These are phyloP conservation scores for Cebidichthys violaceus DNA, from an alignment of 2,113 vertebrate species.

Conservation along the genomic window DNA sequence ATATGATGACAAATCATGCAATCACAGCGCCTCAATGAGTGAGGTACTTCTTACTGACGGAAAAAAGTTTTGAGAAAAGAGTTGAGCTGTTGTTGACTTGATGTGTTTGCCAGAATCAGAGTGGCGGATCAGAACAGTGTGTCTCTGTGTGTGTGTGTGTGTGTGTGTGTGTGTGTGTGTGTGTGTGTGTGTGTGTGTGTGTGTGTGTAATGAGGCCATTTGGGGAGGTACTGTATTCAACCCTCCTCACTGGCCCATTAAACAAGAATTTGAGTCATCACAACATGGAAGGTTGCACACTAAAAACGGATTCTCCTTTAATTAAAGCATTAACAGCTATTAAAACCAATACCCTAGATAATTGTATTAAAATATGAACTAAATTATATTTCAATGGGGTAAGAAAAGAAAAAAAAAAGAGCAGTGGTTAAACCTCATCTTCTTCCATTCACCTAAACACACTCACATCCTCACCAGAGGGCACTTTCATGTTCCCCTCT, in stretches of 20 bases:
- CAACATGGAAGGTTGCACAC: constrained; percentile 28
- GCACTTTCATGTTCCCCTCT: neutral
- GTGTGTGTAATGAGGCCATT: constrained; percentile 67
- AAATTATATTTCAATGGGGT: neutral
- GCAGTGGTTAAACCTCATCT: neutral
- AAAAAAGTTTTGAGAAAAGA: constrained; percentile 6
- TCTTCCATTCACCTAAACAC: neutral
- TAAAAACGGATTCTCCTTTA: neutral
- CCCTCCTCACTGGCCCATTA: constrained; percentile 54
- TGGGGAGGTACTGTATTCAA: constrained; percentile 40
- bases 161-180: constrained; percentile 10
- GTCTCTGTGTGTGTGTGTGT: constrained; percentile 24
- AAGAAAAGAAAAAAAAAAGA: neutral
- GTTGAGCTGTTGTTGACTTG: neutral
- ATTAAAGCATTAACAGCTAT: neutral
- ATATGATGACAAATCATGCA: constrained; percentile 32
- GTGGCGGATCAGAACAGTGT: constrained; percentile 37
- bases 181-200: constrained; percentile 14
- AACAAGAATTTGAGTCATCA: constrained; percentile 59
- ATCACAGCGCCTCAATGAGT: neutral
- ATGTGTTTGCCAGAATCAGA: constrained; percentile 17
- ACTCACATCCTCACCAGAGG: neutral
- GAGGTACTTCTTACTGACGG: neutral
- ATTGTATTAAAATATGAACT: neutral
- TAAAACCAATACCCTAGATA: neutral